Base-by-base conservation (phyloP, 2,888 invertebrate genomes). In the Malachius bipustulatus region DNA sequence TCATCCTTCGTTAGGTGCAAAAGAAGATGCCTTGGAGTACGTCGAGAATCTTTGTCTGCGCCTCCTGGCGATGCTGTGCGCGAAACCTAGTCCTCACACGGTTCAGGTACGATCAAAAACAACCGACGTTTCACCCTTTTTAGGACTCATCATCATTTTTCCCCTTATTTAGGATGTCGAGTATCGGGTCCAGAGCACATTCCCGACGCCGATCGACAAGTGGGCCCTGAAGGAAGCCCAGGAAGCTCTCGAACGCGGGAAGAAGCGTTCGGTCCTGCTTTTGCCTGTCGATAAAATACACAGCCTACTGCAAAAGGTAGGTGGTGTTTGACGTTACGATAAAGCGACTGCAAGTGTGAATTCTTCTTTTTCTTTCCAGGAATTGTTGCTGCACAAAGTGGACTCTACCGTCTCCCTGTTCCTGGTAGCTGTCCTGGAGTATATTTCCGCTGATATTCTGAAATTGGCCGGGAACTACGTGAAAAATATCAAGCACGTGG, bases 381-480 rank as follows among this genome's bases (percentile, higher is more conserved):
- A 89, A 66, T 78, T 88, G 43, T 68, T 89, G 14, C 75, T 79
- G 49, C 85, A 84, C 64, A 90, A 89, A 65, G 78, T 89, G 46
- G 87, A 88, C 64, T 75, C 75, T 42, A 82, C 85, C 37, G 90
- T 94, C 16, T 81, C 90, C 2, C 69, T 88, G 37, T 94, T 88
- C 65, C 77, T 94, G 55, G 85, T 89, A 29, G 91, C 89, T 31
- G 89, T 96, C 28, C 65, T 97, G 47, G 96, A 96, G 64, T 94
- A 90, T 63, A 90, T 96, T 48, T 85, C 90, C 45, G 84, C 87
- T 1, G 96, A 97, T 65, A 93, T 96, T 50, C 66, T 97, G 34
- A 90, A 91, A 73, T 70, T 96, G 60, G 89, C 93, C 34, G 94
- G 94, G 34, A 94, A 93, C 62, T 98, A 94, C 67, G 96, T 96